These are phyloP conservation scores for Agrotis ipsilon DNA, from an alignment of 2,888 invertebrate species.

Conservation along the genomic window DNA sequence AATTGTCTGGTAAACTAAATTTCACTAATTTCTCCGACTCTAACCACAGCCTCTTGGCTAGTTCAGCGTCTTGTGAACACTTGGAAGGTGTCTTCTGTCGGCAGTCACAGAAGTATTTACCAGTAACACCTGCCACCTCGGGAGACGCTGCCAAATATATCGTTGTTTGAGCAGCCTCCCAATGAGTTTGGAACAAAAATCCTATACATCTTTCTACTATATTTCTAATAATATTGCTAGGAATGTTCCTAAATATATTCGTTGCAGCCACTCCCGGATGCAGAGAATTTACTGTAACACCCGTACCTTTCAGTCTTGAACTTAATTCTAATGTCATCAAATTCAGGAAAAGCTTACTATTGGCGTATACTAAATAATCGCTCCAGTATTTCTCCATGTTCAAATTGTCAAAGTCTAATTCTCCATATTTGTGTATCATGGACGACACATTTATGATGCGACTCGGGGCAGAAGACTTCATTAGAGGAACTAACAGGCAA, in stretches of 20 bases:
- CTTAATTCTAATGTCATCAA: conserved; percentile 92
- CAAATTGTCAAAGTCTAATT: conserved; percentile 85
- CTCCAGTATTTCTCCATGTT: conserved; percentile 90
- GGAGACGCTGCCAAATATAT: conserved; percentile 91
- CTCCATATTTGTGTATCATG: conserved; percentile 88
- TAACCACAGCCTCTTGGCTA: conserved; percentile 92
- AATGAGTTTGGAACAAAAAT: conserved; percentile 90
- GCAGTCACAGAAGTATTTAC: conserved; percentile 93
- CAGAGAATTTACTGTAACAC: conserved; percentile 93
- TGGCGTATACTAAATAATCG: conserved; percentile 86
- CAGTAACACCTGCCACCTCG: conserved; percentile 91
- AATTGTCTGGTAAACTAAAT: conserved; percentile 67
- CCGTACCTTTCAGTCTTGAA: conserved; percentile 89
- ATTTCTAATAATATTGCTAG: conserved; percentile 77
- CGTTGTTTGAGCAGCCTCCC: conserved; percentile 93
- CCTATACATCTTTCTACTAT: conserved; percentile 74
- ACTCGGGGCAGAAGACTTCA: conserved; percentile 92
- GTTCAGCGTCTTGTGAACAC: conserved; percentile 87
- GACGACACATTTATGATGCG: conserved; percentile 93
- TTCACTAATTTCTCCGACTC: conserved; percentile 92
- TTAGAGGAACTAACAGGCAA: conserved; percentile 88
- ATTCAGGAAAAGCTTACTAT: conserved; percentile 92
- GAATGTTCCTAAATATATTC: conserved; percentile 92
- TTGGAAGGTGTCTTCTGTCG: conserved; percentile 87
- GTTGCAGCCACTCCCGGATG: conserved; percentile 94